Base-by-base conservation (phyloP, 64 coral and sea anemone species). In the Pocillopora verrucosa region DNA sequence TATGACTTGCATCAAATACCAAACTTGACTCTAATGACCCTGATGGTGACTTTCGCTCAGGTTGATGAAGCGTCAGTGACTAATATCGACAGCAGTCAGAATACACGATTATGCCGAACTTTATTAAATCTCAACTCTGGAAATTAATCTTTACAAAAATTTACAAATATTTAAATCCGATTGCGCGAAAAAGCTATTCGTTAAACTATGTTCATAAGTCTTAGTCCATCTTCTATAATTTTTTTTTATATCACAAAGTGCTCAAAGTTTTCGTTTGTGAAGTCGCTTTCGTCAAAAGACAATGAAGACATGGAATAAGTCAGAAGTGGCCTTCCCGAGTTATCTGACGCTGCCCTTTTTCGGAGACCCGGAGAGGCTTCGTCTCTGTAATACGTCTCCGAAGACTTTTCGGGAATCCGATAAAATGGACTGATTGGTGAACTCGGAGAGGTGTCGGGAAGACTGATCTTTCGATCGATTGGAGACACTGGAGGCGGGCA, bases 391-490 rank as follows among this genome's bases (percentile, higher is more conserved):
- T 57, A 72, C 12, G 22, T 85, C 63, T 22, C 68, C 82, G 82
- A 22, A 58, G 82, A 85, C 41, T 85, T 65, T 85, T 85, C 82
- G 11, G 82, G 16, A 70, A 85, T 85, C 22, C 63, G 51, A 85
- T 72, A 72, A 12, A 56, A 34, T 10, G 65, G 65, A 72, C 63
- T 56, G 36, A 58, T 5, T 16, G 82, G 82, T 24, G 82, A 85
- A 10, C 4, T 56, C 19, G 38, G 65, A 67, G 64, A 72, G 36
- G 15, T 22, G 16, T 91, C 90, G 60, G 90, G 74, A 68, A 86
- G 67, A 65, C 90, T 91, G 41, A 77, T 63, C 58, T 86, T 86
- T 16, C 90, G 90, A 34, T 83, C 81, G 36, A 65, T 19, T 36
- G 63, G 11, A 0, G 70, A 19, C 4, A 51, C 7, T 51, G 60